Percentiles rank a stretch among this genome's conserved stretches.
Evolutionary conservation across 1,140 invertebrate species (phyloP).

Genomic region (Aricia agestis): DNA sequence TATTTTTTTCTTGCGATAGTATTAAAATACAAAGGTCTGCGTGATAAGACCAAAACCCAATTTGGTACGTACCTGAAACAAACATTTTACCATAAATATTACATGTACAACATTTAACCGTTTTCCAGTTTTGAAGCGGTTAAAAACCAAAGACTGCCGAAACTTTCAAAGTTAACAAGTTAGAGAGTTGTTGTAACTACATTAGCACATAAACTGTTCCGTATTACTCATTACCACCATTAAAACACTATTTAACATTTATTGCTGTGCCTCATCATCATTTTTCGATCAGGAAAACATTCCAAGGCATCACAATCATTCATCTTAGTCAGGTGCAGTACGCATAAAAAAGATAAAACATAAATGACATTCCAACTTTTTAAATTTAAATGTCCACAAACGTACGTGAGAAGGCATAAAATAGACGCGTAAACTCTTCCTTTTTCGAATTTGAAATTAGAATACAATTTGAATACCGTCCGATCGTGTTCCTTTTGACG

Average conservation of each 20-base stretch:
- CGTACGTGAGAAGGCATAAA: constrained; percentile 12
- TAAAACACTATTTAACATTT: too few relatives aligned
- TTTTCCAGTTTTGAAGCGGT: too few relatives aligned
- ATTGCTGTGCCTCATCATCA: too few relatives aligned
- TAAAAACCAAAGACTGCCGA: too few relatives aligned
- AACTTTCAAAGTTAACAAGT: constrained; percentile 11
- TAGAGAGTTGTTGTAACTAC: neutral
- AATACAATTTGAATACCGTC: constrained; percentile 12
- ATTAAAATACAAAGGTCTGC: too few relatives aligned
- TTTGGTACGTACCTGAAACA: too few relatives aligned
- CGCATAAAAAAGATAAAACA: neutral
- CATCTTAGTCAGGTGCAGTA: neutral
- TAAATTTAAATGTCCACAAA: neutral
- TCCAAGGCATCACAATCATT: neutral
- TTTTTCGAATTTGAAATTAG: constrained; percentile 13
- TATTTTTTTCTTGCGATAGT: too few relatives aligned
- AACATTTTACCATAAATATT: too few relatives aligned
- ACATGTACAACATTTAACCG: too few relatives aligned
- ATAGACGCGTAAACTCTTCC: constrained; percentile 7
- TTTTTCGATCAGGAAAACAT: too few relatives aligned
- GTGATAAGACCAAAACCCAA: too few relatives aligned
- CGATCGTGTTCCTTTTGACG: neutral
- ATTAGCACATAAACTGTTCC: neutral
- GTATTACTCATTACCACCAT: neutral
- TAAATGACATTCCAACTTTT: neutral